Conservation (phyloP, 2,113 vertebrate species). For the Rhinolophus sinicus region DNA sequence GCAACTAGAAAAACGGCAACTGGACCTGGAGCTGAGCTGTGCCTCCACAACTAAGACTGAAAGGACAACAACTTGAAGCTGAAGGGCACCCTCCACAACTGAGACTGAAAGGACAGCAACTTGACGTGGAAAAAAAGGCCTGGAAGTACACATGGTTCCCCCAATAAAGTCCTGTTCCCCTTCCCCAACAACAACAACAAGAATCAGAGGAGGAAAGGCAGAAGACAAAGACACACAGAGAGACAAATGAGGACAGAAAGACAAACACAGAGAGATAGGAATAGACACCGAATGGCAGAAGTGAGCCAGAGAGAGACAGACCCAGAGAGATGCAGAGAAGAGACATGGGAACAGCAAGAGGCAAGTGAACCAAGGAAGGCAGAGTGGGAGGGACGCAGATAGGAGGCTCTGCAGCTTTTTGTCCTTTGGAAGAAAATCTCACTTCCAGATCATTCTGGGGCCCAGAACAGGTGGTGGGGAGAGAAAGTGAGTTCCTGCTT, state of each 20-base stretch:
- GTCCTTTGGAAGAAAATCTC: not conserved
- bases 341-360: not conserved
- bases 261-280: not conserved
- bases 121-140: too few relatives aligned
- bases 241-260: not conserved
- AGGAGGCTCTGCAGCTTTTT: not conserved
- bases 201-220: not conserved
- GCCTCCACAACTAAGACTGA: too few relatives aligned
- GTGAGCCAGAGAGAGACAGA: not conserved
- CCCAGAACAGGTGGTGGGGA: conserved; percentile 14
- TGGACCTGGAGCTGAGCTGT: too few relatives aligned
- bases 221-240: not conserved
- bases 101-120: too few relatives aligned
- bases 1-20: too few relatives aligned
- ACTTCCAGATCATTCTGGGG: not conserved
- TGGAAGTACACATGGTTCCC: too few relatives aligned
- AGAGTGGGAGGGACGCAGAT: not conserved
- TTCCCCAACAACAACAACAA: too few relatives aligned
- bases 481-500: not conserved
- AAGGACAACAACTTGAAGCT: too few relatives aligned
- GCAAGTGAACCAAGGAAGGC: not conserved
- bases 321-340: not conserved
- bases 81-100: too few relatives aligned
- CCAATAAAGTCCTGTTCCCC: too few relatives aligned
- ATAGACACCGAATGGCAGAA: not conserved